Percentiles rank a stretch among this genome's conserved stretches.
These are phyloP conservation scores for Scaptomyza parva DNA, from an alignment of 2,888 invertebrate genomes.

Conservation along the genomic window DNA sequence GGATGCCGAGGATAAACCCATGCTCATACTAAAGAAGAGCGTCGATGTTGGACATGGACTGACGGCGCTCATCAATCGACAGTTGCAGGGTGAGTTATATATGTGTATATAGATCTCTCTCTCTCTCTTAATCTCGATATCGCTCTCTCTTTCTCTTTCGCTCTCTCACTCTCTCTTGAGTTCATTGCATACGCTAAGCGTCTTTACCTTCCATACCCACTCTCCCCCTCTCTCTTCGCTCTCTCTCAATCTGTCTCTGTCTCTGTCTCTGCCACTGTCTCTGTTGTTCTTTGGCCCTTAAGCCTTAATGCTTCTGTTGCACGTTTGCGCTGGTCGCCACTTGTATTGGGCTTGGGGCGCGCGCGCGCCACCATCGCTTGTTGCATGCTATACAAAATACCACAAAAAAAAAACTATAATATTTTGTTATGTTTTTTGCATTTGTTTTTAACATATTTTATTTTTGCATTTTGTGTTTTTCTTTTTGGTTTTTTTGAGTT, in stretches of 20 bases:
- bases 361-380: constrained; percentile 16
- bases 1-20: constrained; percentile 91
- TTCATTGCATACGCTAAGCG: constrained; percentile 8
- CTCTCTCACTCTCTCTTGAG: not conserved
- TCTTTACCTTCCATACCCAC: not conserved
- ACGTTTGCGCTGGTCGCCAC: constrained; percentile 29
- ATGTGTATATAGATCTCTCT: too few relatives aligned
- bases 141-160: not conserved
- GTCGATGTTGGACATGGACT: constrained; percentile 89
- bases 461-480: constrained; percentile 12
- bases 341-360: constrained; percentile 16
- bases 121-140: not conserved
- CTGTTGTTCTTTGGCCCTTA: constrained; percentile 1
- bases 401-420: not conserved
- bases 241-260: not conserved
- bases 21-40: constrained; percentile 90
- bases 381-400: constrained; percentile 34
- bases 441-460: constrained; percentile 12
- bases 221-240: not conserved
- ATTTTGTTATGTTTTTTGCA: not conserved
- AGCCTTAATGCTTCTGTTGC: constrained; percentile 39
- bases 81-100: constrained; percentile 87
- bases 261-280: constrained; percentile 11
- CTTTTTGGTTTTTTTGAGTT: constrained; percentile 3
- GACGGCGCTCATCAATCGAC: constrained; percentile 91